Base-by-base conservation (phyloP, 2,888 invertebrate genomes). In the Tiliacea aurago region DNA sequence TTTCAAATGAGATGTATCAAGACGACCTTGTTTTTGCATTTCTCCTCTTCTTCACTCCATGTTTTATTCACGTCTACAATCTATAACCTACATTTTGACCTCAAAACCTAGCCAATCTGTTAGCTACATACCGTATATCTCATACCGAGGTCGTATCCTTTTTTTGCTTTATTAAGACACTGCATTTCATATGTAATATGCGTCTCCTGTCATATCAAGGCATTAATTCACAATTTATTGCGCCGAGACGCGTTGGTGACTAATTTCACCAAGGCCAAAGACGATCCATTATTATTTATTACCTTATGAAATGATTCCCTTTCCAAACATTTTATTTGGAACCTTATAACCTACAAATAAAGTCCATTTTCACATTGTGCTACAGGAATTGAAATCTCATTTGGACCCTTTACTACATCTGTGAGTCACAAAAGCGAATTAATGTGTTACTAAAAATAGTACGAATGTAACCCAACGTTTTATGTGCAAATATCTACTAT, bases 231-330 rank as follows among this genome's bases (percentile, higher is more conserved):
- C 89, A 90, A 92, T 91, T 90, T 90, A 90, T 85, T 88, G 88
- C 86, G 81, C 74, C 80, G 81, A 83, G 81, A 84, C 87, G 82
- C 76, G 86, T 71, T 78, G 85, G 79, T 95, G 95, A 95, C 95
- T 96, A 95, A 95, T 94, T 94, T 93, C 91, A 87, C 93, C 94
- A 96, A 96, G 95, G 95, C 93, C 94, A 91, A 89, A 90, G 94
- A 94, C 92, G 94, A 94, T 93, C 94, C 95, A 95, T 94, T 95
- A 95, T 95, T 95, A 95, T 95, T 95, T 95, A 95, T 95, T 94
- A 89, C 94, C 93, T 89, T 94, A 94, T 94, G 92, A 92, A 93
- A 93, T 91, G 86, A 89, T 90, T 86, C 86, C 83, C 86, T 85
- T 83, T 28, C 68, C 77, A 78, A 76, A 78, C 72, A 68, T 74